Conservation (phyloP, 2,797 vertebrate genomes). For the Enteromius mattozi region DNA sequence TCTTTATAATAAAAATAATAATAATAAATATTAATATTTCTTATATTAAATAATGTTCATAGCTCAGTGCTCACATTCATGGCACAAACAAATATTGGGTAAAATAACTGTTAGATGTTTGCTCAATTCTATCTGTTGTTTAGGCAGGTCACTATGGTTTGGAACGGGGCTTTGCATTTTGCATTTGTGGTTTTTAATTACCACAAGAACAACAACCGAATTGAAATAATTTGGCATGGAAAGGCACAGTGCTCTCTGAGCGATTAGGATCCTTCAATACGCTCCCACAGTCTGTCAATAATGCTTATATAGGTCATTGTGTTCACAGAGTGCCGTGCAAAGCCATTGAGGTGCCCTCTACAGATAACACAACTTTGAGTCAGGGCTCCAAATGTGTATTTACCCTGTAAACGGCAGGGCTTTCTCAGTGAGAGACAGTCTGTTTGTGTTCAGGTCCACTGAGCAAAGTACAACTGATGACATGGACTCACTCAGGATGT, state of each 20-base stretch:
- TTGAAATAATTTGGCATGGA: conserved; percentile 26
- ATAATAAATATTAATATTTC: neutral
- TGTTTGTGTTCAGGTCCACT: conserved; percentile 66
- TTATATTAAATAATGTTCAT: neutral
- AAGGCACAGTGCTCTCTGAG: conserved; percentile 20
- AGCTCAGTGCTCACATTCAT: neutral
- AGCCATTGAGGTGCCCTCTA: conserved; percentile 26
- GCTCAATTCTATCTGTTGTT: neutral
- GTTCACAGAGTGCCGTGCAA: conserved; percentile 34
- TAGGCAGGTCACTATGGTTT: neutral
- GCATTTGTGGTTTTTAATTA: conserved; percentile 25
- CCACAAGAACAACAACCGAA: neutral
- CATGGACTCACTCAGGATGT: conserved; percentile 48
- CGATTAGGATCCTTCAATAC: conserved; percentile 43
- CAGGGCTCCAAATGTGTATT: conserved; percentile 50
- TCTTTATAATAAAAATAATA: neutral
- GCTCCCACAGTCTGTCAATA: conserved; percentile 26
- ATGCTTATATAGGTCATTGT: conserved; percentile 55
- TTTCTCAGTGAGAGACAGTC: conserved; percentile 47
- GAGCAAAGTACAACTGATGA: conserved; percentile 68
- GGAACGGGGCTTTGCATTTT: conserved; percentile 5
- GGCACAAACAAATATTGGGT: neutral
- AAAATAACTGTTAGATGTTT: neutral
- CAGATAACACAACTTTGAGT: conserved; percentile 47
- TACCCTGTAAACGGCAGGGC: conserved; percentile 53